phyloP scores from a whole-genome alignment of 1,140 invertebrate genomes.

The Apis mellifera region Amel_HAv3.1 CM009945.2:3733001-3733500 shows the following conservation, averaged over 20 bases:
- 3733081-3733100: slow-evolving; percentile 14
- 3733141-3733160: slow-evolving; percentile 41
- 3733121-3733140: slow-evolving; percentile 30
- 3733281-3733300: slow-evolving; percentile 22
- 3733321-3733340: background rate
- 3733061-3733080: slow-evolving; percentile 1
- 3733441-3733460: slow-evolving; percentile 52
- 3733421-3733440: too few species aligned
- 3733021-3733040: slow-evolving; percentile 69
- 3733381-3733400: slow-evolving; percentile 1
- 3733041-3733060: slow-evolving; percentile 44
- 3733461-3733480: slow-evolving; percentile 32
- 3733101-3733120: slow-evolving; percentile 40
- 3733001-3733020: slow-evolving; percentile 48
- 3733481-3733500: slow-evolving; percentile 39
- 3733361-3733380: slow-evolving; percentile 32
- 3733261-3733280: background rate
- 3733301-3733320: slow-evolving; percentile 29
- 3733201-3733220: slow-evolving; percentile 39
- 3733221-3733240: slow-evolving; percentile 12
- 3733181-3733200: slow-evolving; percentile 59
- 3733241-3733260: slow-evolving; percentile 21
- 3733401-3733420: slow-evolving; percentile 38
- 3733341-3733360: slow-evolving; percentile 37
- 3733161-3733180: slow-evolving; percentile 47